A percentile compares a stretch with the other conserved stretches of the same genome.
These are phyloP conservation scores for Carollia perspicillata DNA, from an alignment of 2,113 vertebrate genomes.

Conservation along the genomic window DNA sequence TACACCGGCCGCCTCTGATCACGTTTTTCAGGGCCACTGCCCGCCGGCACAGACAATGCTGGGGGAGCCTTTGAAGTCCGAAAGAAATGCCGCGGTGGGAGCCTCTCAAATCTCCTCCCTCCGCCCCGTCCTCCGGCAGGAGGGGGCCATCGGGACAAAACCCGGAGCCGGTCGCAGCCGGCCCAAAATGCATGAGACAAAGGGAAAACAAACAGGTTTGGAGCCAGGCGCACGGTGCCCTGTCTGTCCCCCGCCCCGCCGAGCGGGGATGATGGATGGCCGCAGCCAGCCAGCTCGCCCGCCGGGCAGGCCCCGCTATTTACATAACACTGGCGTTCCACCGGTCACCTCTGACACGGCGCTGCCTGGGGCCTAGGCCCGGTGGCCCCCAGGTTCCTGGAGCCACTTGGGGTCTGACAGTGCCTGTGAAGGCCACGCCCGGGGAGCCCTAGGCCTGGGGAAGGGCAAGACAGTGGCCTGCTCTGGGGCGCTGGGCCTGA, in stretches of 20 bases:
- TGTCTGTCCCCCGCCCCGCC: conserved; percentile 87
- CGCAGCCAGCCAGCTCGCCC: conserved; percentile 87
- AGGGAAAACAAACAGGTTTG: conserved; percentile 97
- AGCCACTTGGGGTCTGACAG: conserved; percentile 4
- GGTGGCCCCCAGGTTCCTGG: conserved; percentile 64
- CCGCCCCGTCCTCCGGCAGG: conserved; percentile 33
- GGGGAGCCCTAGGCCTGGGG: neutral
- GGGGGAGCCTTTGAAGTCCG: conserved; percentile 94
- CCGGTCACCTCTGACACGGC: conserved; percentile 85
- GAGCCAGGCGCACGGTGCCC: conserved; percentile 92
- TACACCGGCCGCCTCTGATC: conserved; percentile 96
- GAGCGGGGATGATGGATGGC: conserved; percentile 96
- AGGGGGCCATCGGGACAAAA: conserved; percentile 81
- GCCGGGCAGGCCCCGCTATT: conserved; percentile 85
- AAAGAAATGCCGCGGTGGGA: conserved; percentile 88
- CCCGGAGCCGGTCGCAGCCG: conserved; percentile 87
- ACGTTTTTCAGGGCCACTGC: conserved; percentile 94
- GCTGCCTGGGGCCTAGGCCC: conserved; percentile 73
- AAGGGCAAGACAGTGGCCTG: neutral
- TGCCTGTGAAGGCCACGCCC: neutral
- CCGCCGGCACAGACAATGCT: conserved; percentile 92
- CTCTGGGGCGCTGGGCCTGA: neutral
- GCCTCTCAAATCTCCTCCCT: conserved; percentile 59
- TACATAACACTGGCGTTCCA: conserved; percentile 96
- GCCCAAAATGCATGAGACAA: conserved; percentile 86